Base-by-base conservation (phyloP, 1,140 invertebrate species). In the Helicoverpa armigera region DNA sequence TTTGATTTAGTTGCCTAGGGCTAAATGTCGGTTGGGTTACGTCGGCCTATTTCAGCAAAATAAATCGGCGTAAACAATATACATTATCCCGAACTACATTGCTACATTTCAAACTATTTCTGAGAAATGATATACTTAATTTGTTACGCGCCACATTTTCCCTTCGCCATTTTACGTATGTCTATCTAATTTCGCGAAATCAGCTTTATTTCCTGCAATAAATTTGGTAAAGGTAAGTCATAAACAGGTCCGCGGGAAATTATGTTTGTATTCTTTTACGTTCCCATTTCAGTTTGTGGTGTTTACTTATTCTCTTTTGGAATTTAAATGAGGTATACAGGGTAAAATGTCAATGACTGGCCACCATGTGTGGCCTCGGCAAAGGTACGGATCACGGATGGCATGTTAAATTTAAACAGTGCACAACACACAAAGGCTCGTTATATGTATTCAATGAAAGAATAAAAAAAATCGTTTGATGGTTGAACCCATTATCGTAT, bases 201-300 rank as follows among this genome's bases (percentile, higher is more conserved):
- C 16, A 43, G 16, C 18, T 43, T 69, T 18, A 69, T 69, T 69
- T 69, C 65, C 65, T 50, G 65, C 43, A 50, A 23, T 69, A 69
- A 23, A 50, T 69, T 67, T 50, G 11, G 43, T 31, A 67, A 43
- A 67, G 16, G 43, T 69, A 43, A 43, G 16, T 67, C 65, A 67
- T 50, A 67, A 67, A 67, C 65, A 69, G 16, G 3, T 50, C 12
- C 43, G n/a, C 43, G 43, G 65, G 65, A 50, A 69, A 69, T 69
- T 31, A 31, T 23, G 43, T 50, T 50, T 69, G 43, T 69, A 23
- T 69, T 69, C 16, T 69, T 69, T 50, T 50, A 16, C 65, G 43
- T 69, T 69, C 18, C n/a, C 16, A 16, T 69, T 69, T 69, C 12
- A 50, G 50, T 69, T 50, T 50, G 65, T 35, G 65, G n/a, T 12